These are phyloP conservation scores for Microplitis demolitor DNA, from an alignment of 1,140 invertebrate species.

Conservation along the genomic window DNA sequence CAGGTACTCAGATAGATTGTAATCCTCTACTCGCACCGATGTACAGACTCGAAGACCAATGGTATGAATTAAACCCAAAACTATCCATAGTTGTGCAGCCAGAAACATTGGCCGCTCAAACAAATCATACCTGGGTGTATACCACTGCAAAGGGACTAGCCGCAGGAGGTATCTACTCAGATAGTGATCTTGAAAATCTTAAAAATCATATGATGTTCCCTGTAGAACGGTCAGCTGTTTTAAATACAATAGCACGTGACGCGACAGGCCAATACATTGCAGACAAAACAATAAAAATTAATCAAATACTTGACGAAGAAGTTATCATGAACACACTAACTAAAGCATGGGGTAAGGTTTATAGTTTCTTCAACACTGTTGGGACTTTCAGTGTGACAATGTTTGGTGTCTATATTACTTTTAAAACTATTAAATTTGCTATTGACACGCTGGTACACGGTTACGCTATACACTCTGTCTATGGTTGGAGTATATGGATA, in stretches of 20 bases:
- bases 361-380: not conserved
- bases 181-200: not conserved
- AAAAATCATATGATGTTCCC: constrained; percentile 29
- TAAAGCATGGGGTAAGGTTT: constrained; percentile 21
- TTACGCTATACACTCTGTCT: no score
- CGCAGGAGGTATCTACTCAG: constrained; percentile 12
- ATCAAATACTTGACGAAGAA: constrained; percentile 15
- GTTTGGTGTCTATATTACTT: no score
- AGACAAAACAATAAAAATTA: not conserved
- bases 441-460: no score
- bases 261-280: not conserved
- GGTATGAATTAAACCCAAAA: constrained; percentile 23
- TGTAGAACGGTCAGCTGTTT: constrained; percentile 25
- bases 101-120: constrained; percentile 28
- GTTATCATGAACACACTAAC: not conserved
- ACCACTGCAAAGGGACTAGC: constrained; percentile 15
- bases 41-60: constrained; percentile 22
- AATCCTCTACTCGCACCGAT: constrained; percentile 15
- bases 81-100: constrained; percentile 7
- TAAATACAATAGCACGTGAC: constrained; percentile 30
- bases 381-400: no score
- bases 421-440: no score
- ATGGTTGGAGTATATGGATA: no score
- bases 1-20: constrained; percentile 20
- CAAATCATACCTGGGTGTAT: constrained; percentile 31